Evolutionary conservation across 1,140 invertebrate genomes (phyloP).

Genomic region (Harpegnathos saltator): DNA sequence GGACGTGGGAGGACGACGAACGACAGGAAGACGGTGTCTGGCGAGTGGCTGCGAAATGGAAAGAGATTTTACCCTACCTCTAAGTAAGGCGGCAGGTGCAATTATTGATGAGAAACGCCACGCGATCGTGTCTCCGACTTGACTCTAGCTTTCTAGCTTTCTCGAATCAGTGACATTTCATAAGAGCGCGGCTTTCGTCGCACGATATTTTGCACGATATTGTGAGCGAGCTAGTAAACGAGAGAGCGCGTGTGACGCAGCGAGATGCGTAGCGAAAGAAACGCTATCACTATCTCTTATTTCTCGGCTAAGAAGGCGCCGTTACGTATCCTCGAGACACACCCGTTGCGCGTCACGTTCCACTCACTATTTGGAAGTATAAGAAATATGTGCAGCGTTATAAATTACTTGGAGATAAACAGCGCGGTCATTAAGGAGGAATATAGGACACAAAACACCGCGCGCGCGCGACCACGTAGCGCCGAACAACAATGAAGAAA

Average conservation of each 20-base stretch:
- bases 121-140: conserved; percentile 44
- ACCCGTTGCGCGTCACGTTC: too few relatives aligned
- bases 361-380: too few relatives aligned
- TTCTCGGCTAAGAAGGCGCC: too few relatives aligned
- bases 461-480: conserved; percentile 4
- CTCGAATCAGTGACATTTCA: conserved; percentile 31
- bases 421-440: conserved; percentile 48
- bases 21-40: conserved; percentile 34
- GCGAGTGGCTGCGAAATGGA: conserved; percentile 29
- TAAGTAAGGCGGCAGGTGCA: conserved; percentile 59
- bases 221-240: neutral
- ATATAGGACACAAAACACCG: conserved; percentile 38
- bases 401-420: conserved; percentile 50
- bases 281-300: neutral
- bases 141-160: conserved; percentile 22
- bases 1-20: conserved; percentile 32
- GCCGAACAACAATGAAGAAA: conserved; percentile 63
- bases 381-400: conserved; percentile 1
- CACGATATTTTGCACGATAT: neutral
- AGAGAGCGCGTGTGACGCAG: neutral
- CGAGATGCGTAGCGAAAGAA: neutral
- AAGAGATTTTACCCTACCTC: conserved; percentile 41
- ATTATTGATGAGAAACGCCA: conserved; percentile 46
- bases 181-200: conserved; percentile 33
- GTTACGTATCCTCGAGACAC: too few relatives aligned